Evolutionary conservation across 2,888 invertebrate species (phyloP).

Genomic region (Fragum sueziense): DNA sequence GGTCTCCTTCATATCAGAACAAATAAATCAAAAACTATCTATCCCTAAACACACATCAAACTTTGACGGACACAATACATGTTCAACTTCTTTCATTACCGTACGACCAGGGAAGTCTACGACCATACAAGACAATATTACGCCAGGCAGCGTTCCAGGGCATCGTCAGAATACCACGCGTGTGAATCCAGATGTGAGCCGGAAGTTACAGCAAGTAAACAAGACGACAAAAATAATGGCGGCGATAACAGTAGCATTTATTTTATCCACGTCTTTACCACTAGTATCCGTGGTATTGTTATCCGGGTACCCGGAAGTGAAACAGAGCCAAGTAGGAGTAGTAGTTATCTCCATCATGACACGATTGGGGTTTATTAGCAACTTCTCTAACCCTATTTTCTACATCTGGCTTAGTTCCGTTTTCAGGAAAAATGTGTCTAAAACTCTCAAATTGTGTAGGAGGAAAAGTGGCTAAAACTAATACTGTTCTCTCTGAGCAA

Average conservation of each 20-base stretch:
- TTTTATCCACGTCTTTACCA: background rate
- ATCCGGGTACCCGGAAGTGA: background rate
- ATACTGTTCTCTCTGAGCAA: too few species aligned
- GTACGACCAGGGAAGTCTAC: background rate
- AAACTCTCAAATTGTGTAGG: background rate
- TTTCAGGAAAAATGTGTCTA: background rate
- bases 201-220: background rate
- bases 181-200: background rate
- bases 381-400: background rate
- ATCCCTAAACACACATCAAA: too few species aligned
- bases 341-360: background rate
- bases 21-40: background rate
- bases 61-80: background rate
- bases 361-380: background rate
- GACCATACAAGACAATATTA: background rate
- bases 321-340: background rate
- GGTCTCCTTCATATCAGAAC: too few species aligned
- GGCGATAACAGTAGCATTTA: background rate
- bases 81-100: background rate
- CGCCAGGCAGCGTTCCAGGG: background rate
- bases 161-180: background rate
- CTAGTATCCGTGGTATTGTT: background rate
- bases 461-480: too few species aligned
- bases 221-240: slow-evolving; percentile 6
- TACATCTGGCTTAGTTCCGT: slow-evolving; percentile 2